Evolutionary conservation across 1,140 invertebrate genomes (phyloP), one percentile per base, ranked within the genome.

Genomic region (Trichomalopsis sarcophagae): DNA sequence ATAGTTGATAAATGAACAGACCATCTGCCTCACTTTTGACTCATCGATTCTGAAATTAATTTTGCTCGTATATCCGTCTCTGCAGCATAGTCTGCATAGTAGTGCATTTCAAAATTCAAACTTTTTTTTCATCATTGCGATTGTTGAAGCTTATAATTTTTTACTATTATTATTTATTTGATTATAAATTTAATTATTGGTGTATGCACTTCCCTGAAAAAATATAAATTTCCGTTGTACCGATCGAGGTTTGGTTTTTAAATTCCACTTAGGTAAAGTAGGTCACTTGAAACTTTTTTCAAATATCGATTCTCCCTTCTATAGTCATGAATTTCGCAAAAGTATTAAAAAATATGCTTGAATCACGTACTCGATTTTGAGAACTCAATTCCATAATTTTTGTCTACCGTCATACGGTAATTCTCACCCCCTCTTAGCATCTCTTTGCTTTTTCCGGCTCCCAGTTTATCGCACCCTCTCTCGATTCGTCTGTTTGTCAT

Each of bases 21-120:
- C 30, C 78, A 80, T 80, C 55, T 40, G 78, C 2, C 68, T 17
- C 23, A 44, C 21, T 27, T 81, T 73, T 81, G 68, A 73, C 36
- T 74, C 36, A 74, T 81, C 68, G 10, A 81, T 81, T 73, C 27
- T 27, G 40, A 73, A 81, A 74, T 81, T 14, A 73, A 55, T 69
- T 73, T 71, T 17, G 10, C 23, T 69, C 21, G 33, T 81, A 81
- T 73, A 81, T 73, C 2, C 69, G 2, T 13, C 4, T 21, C 11
- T 33, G 14, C 2, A 36, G 47, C 14, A 50, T 50, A 5, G 11
- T 50, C 14, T 4, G 47, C 14, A 50, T 50, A 5, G 11, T 50
- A 17, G 2, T 50, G 47, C 47, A 50, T 50, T 44, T 44, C 40
- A 11, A 50, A 10, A 14, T 14, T 50, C 14, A 50, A 17, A 2